phyloP scores from a whole-genome alignment of 2,113 vertebrate genomes.

The human region GRCh38 chr2:65836001-65836500 shows the following conservation, averaged over 20 bases:
- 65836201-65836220: not conserved
- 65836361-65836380: not conserved
- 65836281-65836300: constrained; percentile 27
- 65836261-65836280: not conserved
- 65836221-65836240: not conserved
- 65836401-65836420: not conserved
- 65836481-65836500: not conserved
- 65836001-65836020: constrained; percentile 61
- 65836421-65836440: not conserved
- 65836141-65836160: not conserved
- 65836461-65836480: not conserved
- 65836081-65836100: constrained; percentile 67
- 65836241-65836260: not conserved
- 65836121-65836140: constrained; percentile 34
- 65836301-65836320: not conserved
- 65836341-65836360: not conserved
- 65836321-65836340: not conserved
- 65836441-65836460: not conserved
- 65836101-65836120: constrained; percentile 43
- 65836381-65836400: not conserved
- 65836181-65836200: not conserved
- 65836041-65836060: constrained; percentile 67
- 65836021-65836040: constrained; percentile 61
- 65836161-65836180: not conserved
- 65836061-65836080: constrained; percentile 47